Evolutionary conservation across 2,888 invertebrate species (phyloP), one percentile per base, ranked within the genome.

Genomic region (Strigamia transsilvanica): DNA sequence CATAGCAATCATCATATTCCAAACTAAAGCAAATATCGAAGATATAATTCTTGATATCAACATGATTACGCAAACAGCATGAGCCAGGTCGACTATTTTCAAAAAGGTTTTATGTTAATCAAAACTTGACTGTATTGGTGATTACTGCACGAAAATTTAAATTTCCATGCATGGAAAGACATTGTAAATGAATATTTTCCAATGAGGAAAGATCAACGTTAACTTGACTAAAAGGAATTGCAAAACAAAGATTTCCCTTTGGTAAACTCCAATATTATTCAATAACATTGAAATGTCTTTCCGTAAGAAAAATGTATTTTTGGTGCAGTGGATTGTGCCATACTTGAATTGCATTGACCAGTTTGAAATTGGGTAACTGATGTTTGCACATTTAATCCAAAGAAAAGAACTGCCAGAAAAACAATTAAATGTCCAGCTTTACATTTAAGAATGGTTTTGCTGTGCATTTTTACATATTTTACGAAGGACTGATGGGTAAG

Each of bases 1-100:
- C 82, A 87, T 86, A 5, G 87, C 87, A 0, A 89, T 88, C 38
- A 89, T 84, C 27, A 87, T 84, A 85, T 89, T 88, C 88, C 88
- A 89, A 4, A 87, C n/a, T 34, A 88, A 84, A n/a, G 21, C 80
- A 51, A 80, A 80, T 10, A 32, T 21, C 1, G 51, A 80, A 80
- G 51, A 80, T 0, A 27, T 0, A 7, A 80, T 27, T 10, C 23
- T 21, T 23, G 80, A 51, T 80, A 27, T 13, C 15, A 41, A 51
- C 15, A 51, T 18, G 6, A 80, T 0, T 32, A 15, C 3, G 18
- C 80, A 80, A 27, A 80, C 23, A 51, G 23, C 10, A 27, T 0
- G 1, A 12, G 18, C 12, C n/a, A 80, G 13, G 0, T 80, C 15
- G 2, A 51, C 80, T 80, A 38, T 38, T 38, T n/a, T 18, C n/a